A percentile compares a stretch with the other conserved stretches of the same genome.
Conservation (phyloP, 2,888 invertebrate genomes). For the Agrotis segetum region DNA sequence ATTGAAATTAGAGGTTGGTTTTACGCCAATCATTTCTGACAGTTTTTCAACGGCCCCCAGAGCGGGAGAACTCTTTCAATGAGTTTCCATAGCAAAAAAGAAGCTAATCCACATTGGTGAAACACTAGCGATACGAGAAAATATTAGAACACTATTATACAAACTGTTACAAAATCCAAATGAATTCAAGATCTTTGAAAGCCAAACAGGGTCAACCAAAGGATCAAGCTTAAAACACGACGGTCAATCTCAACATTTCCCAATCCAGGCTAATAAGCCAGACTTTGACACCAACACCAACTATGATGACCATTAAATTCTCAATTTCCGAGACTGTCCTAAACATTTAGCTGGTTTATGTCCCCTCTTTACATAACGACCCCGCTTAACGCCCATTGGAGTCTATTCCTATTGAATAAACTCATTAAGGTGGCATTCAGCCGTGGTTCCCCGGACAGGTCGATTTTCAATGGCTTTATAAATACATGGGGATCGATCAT, state of each 20-base stretch:
- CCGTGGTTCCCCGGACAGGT: constrained; percentile 42
- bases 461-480: constrained; percentile 50
- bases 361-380: constrained; percentile 60
- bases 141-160: no score
- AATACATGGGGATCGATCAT: constrained; percentile 43
- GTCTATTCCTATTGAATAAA: constrained; percentile 65
- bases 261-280: constrained; percentile 40
- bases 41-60: no score
- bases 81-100: no score
- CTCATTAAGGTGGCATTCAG: constrained; percentile 63
- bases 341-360: constrained; percentile 57
- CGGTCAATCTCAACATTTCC: constrained; percentile 9
- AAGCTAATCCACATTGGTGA: no score
- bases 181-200: background rate
- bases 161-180: background rate
- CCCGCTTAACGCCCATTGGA: constrained; percentile 57
- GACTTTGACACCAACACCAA: constrained; percentile 43
- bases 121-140: background rate
- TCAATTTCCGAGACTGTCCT: constrained; percentile 53
- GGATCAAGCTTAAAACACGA: constrained; percentile 6
- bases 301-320: constrained; percentile 54
- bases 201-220: background rate
- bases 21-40: no score
- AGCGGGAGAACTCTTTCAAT: no score
- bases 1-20: no score